A percentile compares a stretch with the other conserved stretches of the same genome.
These are phyloP conservation scores for Pachymerium ferrugineum DNA, from an alignment of 2,888 invertebrate genomes.

Conservation along the genomic window DNA sequence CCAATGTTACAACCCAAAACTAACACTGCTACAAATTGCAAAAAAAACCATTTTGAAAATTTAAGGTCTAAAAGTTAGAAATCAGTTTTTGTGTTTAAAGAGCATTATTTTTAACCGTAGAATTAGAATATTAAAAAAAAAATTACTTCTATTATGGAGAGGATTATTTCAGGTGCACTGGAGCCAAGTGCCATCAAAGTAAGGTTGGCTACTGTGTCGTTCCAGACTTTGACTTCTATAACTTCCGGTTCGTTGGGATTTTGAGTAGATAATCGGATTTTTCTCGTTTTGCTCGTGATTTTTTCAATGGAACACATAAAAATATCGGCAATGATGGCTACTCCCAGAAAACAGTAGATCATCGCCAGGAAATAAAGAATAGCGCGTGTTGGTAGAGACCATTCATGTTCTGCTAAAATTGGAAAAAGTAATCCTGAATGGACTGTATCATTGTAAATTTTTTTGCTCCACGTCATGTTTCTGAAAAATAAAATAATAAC, in stretches of 20 bases:
- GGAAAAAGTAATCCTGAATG: conserved; percentile 51
- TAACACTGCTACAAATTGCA: background rate
- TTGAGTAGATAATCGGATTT: conserved; percentile 43
- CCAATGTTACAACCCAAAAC: too few species aligned
- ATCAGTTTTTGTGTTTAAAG: background rate
- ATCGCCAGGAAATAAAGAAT: conserved; percentile 51
- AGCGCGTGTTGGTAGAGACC: conserved; percentile 48
- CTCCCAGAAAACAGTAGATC: conserved; percentile 55
- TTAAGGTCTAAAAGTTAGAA: background rate
- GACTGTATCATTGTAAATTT: too few species aligned
- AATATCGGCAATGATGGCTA: conserved; percentile 56
- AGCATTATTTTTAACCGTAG: background rate
- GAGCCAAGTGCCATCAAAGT: conserved; percentile 57
- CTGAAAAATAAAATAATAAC: too few species aligned
- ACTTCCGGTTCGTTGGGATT: conserved; percentile 49
- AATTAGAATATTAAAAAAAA: background rate
- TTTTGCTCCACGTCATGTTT: too few species aligned
- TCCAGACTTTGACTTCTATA: conserved; percentile 52
- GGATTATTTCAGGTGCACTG: conserved; percentile 55
- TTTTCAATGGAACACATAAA: conserved; percentile 57
- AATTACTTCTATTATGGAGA: conserved; percentile 53
- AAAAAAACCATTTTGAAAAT: background rate
- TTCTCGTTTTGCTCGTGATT: conserved; percentile 53
- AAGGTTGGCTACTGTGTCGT: conserved; percentile 56
- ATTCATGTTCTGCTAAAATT: conserved; percentile 50